Evolutionary conservation across 1,140 invertebrate species (phyloP), one percentile per base, ranked within the genome.

Genomic region (Brachionus paranguensis): DNA sequence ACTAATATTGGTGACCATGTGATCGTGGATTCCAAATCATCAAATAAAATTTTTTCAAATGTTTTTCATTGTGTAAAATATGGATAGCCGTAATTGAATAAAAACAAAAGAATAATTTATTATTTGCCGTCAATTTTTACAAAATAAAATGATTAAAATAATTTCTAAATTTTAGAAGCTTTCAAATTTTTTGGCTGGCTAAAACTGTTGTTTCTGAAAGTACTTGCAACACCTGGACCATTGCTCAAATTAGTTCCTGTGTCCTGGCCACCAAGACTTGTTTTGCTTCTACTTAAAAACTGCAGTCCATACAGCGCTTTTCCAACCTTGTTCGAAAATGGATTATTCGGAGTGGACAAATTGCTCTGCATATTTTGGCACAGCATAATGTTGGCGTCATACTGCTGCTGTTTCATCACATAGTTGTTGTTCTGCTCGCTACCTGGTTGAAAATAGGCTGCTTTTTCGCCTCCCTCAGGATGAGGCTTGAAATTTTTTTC

Each of bases 281-380:
- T 81, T 37, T 81, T 81, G 60, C 78, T 81, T 43, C 78, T 41
- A 64, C 78, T 81, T 47, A 81, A 33, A 68, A 81, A 81, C n/a
- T 53, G 78, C 33, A 81, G 45, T 24, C 78, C 78, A 47, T 81
- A 81, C 11, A 81, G 45, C n/a, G 64, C 78, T 64, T 81, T 81
- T 29, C 78, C 78, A 43, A 81, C 64, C 43, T 68, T 81, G 60
- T 20, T 43, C n/a, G 78, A 41, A 68, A 81, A 81, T 24, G 78
- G 78, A 64, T 81, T 81, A 33, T 20, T 68, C 29, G 78, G 78
- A 20, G 78, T 81, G 10, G 78, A 64, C 78, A 81, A 14, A 47
- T 45, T 74, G 10, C 8, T 50, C 4, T 76, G 72, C 33, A 45
- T 45, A 20, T 76, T 76, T 50, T 76, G 72, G 24, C 72, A 76